Conservation (phyloP, 2,113 vertebrate species). For the Platichthys stellatus region DNA sequence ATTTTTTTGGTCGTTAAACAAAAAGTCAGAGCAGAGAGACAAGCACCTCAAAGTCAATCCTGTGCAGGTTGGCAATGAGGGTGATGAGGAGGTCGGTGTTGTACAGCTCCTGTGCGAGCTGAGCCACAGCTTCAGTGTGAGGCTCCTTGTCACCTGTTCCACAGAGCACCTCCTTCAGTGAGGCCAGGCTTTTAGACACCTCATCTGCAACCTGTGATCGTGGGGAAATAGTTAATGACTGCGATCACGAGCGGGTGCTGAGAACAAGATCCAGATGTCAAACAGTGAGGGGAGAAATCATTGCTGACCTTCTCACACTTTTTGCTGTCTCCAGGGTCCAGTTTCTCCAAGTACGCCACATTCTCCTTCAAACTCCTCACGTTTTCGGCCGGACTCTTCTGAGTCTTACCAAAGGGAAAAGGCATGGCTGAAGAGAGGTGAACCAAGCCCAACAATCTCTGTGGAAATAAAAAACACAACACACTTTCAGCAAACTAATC, state of each 20-base stretch:
- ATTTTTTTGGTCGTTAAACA: not conserved
- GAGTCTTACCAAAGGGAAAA: slow-evolving; percentile 86
- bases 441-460: slow-evolving; percentile 26
- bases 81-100: slow-evolving; percentile 85
- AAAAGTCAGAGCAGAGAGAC: not conserved
- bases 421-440: slow-evolving; percentile 77
- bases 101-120: slow-evolving; percentile 86
- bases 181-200: slow-evolving; percentile 82
- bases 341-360: slow-evolving; percentile 82
- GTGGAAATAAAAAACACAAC: slow-evolving; percentile 24
- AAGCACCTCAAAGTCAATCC: slow-evolving; percentile 85
- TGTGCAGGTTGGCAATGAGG: slow-evolving; percentile 84
- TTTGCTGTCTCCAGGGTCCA: slow-evolving; percentile 82
- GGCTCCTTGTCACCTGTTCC: slow-evolving; percentile 86
- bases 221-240: not conserved
- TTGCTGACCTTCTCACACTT: slow-evolving; percentile 83
- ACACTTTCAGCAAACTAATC: not conserved
- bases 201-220: slow-evolving; percentile 81
- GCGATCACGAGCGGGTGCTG: not conserved
- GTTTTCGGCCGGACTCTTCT: slow-evolving; percentile 86
- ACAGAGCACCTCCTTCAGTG: slow-evolving; percentile 83
- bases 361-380: slow-evolving; percentile 84
- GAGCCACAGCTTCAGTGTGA: slow-evolving; percentile 85
- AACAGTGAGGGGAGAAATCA: not conserved
- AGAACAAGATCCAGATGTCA: not conserved